Percentiles rank a stretch among this genome's conserved stretches.
phyloP scores from a whole-genome alignment of 2,113 vertebrate genomes.

The Tiliqua scincoides region DNA sequence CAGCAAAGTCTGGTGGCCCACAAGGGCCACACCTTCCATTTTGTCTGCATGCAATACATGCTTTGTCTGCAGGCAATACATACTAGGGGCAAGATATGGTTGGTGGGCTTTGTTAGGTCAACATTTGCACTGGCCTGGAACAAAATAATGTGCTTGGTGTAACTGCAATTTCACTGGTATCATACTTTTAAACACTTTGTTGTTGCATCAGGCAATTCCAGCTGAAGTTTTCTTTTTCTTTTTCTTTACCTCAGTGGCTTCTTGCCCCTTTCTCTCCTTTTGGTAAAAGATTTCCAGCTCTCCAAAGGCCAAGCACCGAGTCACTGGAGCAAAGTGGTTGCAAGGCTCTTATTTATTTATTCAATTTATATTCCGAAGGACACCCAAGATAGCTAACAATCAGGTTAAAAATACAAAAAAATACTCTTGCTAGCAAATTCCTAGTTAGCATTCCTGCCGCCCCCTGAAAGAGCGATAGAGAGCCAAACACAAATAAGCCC shows the following conservation, averaged over 20 bases:
- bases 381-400: too few species aligned
- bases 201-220: not conserved
- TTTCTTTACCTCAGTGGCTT: not conserved
- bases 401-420: too few species aligned
- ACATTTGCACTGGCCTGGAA: too few species aligned
- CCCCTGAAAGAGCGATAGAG: slow-evolving; percentile 8
- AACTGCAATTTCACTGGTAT: not conserved
- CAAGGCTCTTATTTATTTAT: too few species aligned
- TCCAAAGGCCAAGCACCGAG: accelerated
- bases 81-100: not conserved
- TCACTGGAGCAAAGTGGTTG: slow-evolving; percentile 13
- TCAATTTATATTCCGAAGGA: too few species aligned
- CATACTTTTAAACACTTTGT: not conserved
- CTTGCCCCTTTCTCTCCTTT: not conserved
- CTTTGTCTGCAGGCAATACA: too few species aligned
- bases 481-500: slow-evolving; percentile 35
- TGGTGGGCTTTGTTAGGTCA: not conserved
- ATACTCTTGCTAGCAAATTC: not conserved
- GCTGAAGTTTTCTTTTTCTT: not conserved
- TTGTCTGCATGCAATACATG: not conserved
- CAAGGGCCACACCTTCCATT: not conserved
- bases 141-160: too few species aligned
- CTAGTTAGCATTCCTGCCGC: not conserved
- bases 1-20: not conserved
- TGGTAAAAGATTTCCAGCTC: not conserved